phyloP scores from a whole-genome alignment of 2,113 vertebrate species.

The Corvus cornix region DNA sequence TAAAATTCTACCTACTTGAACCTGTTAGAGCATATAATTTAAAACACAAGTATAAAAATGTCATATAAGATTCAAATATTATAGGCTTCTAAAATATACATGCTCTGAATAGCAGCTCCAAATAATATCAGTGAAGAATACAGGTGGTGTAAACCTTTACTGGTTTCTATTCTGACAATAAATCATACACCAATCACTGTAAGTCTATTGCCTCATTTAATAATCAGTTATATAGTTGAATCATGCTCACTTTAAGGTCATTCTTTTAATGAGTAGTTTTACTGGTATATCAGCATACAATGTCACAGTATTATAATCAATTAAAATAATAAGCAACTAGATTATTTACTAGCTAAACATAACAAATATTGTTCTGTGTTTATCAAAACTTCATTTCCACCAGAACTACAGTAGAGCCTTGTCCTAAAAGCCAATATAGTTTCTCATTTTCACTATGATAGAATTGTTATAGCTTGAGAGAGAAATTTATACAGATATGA shows the following conservation, averaged over 20 bases:
- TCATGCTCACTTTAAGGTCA: not conserved
- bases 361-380: not conserved
- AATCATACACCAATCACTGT: not conserved
- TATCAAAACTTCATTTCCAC: not conserved
- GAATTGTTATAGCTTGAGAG: not conserved
- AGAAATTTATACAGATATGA: not conserved
- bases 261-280: not conserved
- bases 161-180: not conserved
- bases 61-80: not conserved
- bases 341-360: not conserved
- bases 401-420: not conserved
- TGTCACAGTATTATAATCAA: not conserved
- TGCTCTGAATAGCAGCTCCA: not conserved
- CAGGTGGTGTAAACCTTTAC: not conserved
- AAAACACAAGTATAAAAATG: not conserved
- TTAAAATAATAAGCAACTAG: not conserved
- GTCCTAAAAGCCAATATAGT: not conserved
- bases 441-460: slow-evolving; percentile 8
- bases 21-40: not conserved
- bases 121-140: not conserved
- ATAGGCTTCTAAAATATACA: not conserved
- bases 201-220: not conserved
- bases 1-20: not conserved
- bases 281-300: not conserved
- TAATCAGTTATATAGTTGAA: not conserved